These are phyloP conservation scores for Eulacestoma nigropectus DNA, from an alignment of 2,113 vertebrate species.

Conservation along the genomic window DNA sequence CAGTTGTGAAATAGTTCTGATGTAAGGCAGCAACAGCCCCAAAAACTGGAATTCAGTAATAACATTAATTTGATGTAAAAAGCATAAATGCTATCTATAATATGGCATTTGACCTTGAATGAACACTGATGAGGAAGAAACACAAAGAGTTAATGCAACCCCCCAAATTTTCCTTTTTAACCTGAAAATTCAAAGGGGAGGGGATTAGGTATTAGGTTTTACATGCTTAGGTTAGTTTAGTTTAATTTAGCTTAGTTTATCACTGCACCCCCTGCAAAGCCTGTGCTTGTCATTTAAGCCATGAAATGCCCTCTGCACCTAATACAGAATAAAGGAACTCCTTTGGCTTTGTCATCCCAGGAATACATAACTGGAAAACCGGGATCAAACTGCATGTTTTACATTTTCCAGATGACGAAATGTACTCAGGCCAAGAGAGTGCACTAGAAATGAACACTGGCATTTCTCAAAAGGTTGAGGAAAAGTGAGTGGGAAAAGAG, in stretches of 20 bases:
- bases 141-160: not conserved
- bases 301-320: not conserved
- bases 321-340: not conserved
- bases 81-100: not conserved
- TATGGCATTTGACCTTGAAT: not conserved
- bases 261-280: not conserved
- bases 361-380: not conserved
- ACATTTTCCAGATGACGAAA: not conserved
- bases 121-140: not conserved
- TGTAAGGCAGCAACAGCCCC: not conserved
- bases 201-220: not conserved
- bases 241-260: not conserved
- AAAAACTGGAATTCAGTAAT: not conserved
- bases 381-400: not conserved
- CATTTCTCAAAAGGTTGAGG: not conserved
- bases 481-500: not conserved
- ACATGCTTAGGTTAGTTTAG: not conserved
- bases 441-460: not conserved
- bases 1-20: not conserved
- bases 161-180: not conserved
- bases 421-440: not conserved
- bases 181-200: not conserved
- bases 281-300: not conserved
- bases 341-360: not conserved
- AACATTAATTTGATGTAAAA: not conserved